Evolutionary conservation across 1,140 invertebrate species (phyloP).

Genomic region (Telenomus remus): DNA sequence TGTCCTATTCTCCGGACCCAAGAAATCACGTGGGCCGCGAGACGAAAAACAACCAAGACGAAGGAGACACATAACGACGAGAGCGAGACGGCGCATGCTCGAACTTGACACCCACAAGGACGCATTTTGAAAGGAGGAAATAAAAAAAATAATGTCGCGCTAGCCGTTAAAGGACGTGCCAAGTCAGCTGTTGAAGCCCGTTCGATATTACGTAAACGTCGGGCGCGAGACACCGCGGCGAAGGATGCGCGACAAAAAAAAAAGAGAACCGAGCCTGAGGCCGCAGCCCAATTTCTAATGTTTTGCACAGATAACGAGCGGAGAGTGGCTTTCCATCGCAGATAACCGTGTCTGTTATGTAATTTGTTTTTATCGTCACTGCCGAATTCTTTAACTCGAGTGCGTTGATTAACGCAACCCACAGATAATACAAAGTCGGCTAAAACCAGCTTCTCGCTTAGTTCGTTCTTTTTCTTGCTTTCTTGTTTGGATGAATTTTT

Average conservation of each 20-base stretch:
- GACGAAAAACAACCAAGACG: slow-evolving; percentile 8
- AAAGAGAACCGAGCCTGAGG: slow-evolving; percentile 15
- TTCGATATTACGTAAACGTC: slow-evolving; percentile 57
- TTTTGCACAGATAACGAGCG: slow-evolving; percentile 24
- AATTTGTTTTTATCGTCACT: slow-evolving; percentile 41
- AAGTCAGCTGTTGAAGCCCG: slow-evolving; percentile 69
- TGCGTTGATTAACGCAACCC: slow-evolving; percentile 15
- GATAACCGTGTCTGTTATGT: slow-evolving; percentile 45
- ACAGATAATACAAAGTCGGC: slow-evolving; percentile 9
- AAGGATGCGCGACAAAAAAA: slow-evolving; percentile 44
- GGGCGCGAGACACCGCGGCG: slow-evolving; percentile 7
- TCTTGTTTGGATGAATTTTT: no score
- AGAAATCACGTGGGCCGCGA: slow-evolving; percentile 51
- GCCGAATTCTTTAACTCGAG: slow-evolving; percentile 23
- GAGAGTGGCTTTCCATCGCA: slow-evolving; percentile 12
- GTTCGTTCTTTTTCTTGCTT: no score
- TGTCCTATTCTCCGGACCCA: slow-evolving; percentile 45
- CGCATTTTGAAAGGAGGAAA: slow-evolving; percentile 75
- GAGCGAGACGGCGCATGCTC: slow-evolving; percentile 61
- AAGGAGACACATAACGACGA: neutral
- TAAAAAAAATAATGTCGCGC: slow-evolving; percentile 65
- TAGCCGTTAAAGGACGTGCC: slow-evolving; percentile 70
- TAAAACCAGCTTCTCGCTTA: neutral
- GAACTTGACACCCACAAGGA: slow-evolving; percentile 74
- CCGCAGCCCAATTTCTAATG: slow-evolving; percentile 28